Percentiles rank a stretch among this genome's conserved stretches.
Conservation (phyloP, 37 sponge, comb jelly and placozoan genomes). For the Haliclona indistincta region DNA sequence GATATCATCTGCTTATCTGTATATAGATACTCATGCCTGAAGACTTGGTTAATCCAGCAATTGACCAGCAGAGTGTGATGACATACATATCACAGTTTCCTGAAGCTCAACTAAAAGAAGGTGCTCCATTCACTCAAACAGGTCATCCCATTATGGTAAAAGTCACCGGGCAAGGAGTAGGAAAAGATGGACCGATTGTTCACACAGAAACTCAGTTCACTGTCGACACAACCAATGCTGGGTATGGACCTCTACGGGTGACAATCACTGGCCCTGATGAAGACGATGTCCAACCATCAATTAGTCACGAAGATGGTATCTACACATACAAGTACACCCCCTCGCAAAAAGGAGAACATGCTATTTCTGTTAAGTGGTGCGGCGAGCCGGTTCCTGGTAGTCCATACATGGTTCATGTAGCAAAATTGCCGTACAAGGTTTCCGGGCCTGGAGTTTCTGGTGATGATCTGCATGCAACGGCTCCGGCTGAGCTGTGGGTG, state of each 20-base stretch:
- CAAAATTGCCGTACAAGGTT: constrained; percentile 34
- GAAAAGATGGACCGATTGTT: constrained; percentile 69
- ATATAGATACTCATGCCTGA: constrained; percentile 85
- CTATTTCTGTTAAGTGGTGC: constrained; percentile 54
- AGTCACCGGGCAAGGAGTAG: constrained; percentile 87
- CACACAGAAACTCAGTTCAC: constrained; percentile 73
- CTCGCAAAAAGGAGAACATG: constrained; percentile 61
- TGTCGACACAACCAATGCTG: constrained; percentile 69
- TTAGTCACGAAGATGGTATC: constrained; percentile 69
- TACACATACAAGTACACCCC: constrained; percentile 84
- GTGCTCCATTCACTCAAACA: constrained; percentile 72
- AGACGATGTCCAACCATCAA: constrained; percentile 37
- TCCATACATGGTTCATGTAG: constrained; percentile 71
- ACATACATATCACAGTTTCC: constrained; percentile 96
- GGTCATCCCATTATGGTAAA: constrained; percentile 63
- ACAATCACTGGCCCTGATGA: constrained; percentile 71
- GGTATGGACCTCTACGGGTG: constrained; percentile 61
- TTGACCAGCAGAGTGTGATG: constrained; percentile 98
- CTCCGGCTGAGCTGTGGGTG: constrained; percentile 87
- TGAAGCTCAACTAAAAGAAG: constrained; percentile 88
- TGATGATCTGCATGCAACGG: constrained; percentile 38
- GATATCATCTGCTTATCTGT: too few species aligned
- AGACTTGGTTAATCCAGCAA: constrained; percentile 90
- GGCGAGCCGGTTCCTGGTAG: constrained; percentile 55
- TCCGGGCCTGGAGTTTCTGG: constrained; percentile 88